These are phyloP conservation scores for Pseudopipra pipra DNA, from an alignment of 2,113 vertebrate genomes.

Conservation along the genomic window DNA sequence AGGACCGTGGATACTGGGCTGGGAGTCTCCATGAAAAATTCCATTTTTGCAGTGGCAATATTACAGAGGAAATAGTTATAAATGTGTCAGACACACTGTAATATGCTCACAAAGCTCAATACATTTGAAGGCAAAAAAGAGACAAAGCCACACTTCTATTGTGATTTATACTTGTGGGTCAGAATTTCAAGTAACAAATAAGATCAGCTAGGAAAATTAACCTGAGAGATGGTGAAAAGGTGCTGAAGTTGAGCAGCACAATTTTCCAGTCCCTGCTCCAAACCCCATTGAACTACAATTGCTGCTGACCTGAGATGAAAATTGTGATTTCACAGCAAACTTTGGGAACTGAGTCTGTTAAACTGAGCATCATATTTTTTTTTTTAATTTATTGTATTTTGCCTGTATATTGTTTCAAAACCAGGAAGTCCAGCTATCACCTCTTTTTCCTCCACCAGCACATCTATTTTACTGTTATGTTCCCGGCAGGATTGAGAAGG, in stretches of 20 bases:
- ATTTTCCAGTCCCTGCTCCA: not conserved
- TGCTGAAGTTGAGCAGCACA: not conserved
- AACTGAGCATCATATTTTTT: not conserved
- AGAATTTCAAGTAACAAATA: not conserved
- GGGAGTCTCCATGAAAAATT: not conserved
- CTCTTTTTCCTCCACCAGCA: not conserved
- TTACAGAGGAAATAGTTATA: not conserved
- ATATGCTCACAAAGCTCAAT: not conserved
- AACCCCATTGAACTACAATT: not conserved
- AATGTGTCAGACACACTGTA: not conserved
- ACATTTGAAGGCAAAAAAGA: not conserved
- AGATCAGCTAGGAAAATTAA: not conserved
- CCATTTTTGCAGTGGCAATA: not conserved
- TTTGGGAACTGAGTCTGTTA: not conserved
- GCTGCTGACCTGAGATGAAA: not conserved
- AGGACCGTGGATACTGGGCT: not conserved
- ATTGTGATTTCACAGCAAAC: not conserved
- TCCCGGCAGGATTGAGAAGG: not conserved
- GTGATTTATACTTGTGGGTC: not conserved
- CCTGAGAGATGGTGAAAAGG: not conserved
- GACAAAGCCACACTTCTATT: not conserved
- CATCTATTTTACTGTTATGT: not conserved
- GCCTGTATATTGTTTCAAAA: not conserved
- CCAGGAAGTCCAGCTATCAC: rapidly evolving
- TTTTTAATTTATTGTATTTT: not conserved